Percentiles rank a stretch among this genome's conserved stretches.
Evolutionary conservation across 2,888 invertebrate species (phyloP).

Genomic region (Lysandra coridon): DNA sequence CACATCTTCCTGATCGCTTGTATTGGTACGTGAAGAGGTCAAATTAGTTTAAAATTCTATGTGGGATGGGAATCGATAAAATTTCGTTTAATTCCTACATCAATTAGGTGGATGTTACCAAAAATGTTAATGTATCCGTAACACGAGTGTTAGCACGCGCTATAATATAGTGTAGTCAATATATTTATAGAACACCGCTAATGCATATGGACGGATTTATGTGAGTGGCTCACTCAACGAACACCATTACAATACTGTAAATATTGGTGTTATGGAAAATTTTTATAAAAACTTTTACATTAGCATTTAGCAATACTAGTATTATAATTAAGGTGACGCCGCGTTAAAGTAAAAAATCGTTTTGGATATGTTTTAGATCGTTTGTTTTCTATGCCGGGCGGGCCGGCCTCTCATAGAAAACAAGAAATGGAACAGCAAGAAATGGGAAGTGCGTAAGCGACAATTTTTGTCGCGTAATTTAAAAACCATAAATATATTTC

Average conservation of each 20-base stretch:
- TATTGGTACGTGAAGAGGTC: not conserved
- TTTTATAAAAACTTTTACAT: too few species aligned
- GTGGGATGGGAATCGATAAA: not conserved
- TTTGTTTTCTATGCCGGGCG: too few species aligned
- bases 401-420: too few species aligned
- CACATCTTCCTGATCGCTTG: not conserved
- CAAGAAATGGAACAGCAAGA: too few species aligned
- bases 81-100: not conserved
- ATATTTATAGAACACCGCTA: constrained; percentile 38
- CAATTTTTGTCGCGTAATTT: too few species aligned
- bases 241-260: constrained; percentile 34
- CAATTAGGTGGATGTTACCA: constrained; percentile 13
- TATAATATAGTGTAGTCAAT: not conserved
- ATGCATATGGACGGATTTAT: constrained; percentile 40
- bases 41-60: not conserved
- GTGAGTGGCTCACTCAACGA: constrained; percentile 40
- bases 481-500: too few species aligned
- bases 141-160: constrained; percentile 1
- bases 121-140: constrained; percentile 16
- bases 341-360: too few species aligned
- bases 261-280: constrained; percentile 31
- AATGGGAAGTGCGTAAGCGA: too few species aligned
- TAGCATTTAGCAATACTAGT: too few species aligned
- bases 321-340: too few species aligned
- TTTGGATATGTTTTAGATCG: too few species aligned